Percentiles rank a stretch among this genome's conserved stretches.
phyloP scores from a whole-genome alignment of 2,888 invertebrate species.

The Cabera pusaria region DNA sequence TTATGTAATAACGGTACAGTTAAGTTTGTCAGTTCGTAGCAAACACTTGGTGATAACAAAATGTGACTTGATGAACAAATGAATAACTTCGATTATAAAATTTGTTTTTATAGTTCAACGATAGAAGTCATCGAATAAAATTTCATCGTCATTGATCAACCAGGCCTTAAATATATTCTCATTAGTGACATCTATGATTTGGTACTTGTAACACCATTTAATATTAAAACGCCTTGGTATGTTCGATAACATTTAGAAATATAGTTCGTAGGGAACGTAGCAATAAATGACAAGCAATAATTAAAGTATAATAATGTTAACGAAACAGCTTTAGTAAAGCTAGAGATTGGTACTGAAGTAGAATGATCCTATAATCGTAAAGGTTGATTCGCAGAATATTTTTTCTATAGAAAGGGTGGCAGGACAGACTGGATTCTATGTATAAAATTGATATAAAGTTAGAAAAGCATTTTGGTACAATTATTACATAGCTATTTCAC shows the following conservation, averaged over 20 bases:
- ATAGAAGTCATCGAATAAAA: slow-evolving; percentile 3
- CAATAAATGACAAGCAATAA: slow-evolving; percentile 79
- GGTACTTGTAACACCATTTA: slow-evolving; percentile 28
- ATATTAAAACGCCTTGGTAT: slow-evolving; percentile 38
- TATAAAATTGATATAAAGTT: slow-evolving; percentile 53
- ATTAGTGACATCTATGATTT: slow-evolving; percentile 4
- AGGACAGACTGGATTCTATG: slow-evolving; percentile 61
- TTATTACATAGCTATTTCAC: slow-evolving; percentile 67
- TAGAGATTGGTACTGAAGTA: slow-evolving; percentile 79
- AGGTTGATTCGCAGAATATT: slow-evolving; percentile 66
- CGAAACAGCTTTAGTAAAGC: slow-evolving; percentile 73
- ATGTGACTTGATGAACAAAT: slow-evolving; percentile 29
- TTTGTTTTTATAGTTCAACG: slow-evolving; percentile 14
- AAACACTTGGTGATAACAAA: slow-evolving; percentile 27
- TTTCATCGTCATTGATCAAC: slow-evolving; percentile 4
- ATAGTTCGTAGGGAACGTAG: slow-evolving; percentile 68
- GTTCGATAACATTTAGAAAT: slow-evolving; percentile 42
- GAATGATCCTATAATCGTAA: slow-evolving; percentile 62
- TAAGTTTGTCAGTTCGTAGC: slow-evolving; percentile 29
- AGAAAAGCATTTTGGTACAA: slow-evolving; percentile 68
- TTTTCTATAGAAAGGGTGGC: slow-evolving; percentile 71
- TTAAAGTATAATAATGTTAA: slow-evolving; percentile 48
- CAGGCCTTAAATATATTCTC: slow-evolving; percentile 7
- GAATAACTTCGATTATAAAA: slow-evolving; percentile 16
- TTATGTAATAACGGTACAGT: slow-evolving; percentile 46